A percentile compares a stretch with the other conserved stretches of the same genome.
Evolutionary conservation across 2,113 vertebrate genomes (phyloP).

Genomic region (Mohoua ochrocephala): DNA sequence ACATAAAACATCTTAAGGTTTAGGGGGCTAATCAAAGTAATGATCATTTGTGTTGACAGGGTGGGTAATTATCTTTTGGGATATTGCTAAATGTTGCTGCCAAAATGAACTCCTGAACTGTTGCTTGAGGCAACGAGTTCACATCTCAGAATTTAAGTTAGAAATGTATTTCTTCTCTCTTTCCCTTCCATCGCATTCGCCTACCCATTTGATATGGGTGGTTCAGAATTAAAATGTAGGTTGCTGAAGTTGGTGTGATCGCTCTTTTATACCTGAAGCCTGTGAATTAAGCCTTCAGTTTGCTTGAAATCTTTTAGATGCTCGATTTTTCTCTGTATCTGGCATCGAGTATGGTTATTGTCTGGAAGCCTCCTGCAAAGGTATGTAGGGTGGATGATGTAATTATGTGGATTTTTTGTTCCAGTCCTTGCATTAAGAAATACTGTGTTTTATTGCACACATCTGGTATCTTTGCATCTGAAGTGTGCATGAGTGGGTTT

Average conservation of each 20-base stretch:
- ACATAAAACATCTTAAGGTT: not conserved
- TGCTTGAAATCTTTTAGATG: not conserved
- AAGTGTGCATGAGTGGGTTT: not conserved
- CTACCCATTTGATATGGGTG: not conserved
- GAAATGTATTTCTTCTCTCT: not conserved
- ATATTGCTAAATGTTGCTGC: not conserved
- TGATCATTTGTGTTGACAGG: not conserved
- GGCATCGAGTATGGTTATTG: not conserved
- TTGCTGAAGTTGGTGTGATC: not conserved
- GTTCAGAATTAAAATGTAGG: not conserved
- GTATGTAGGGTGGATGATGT: not conserved
- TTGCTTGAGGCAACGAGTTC: not conserved
- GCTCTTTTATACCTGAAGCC: conserved; percentile 6
- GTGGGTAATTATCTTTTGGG: not conserved
- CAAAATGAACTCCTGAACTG: not conserved
- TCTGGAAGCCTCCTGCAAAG: not conserved
- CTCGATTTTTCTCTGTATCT: not conserved
- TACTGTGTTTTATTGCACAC: not conserved
- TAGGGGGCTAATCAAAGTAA: not conserved
- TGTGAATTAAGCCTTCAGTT: conserved; percentile 42
- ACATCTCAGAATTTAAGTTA: not conserved
- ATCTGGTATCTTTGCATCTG: not conserved
- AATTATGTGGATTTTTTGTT: not conserved
- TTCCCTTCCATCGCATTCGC: not conserved
- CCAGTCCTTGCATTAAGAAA: not conserved